These are phyloP conservation scores for Drosophila pachea DNA, from an alignment of 1,140 invertebrate species.

Conservation along the genomic window DNA sequence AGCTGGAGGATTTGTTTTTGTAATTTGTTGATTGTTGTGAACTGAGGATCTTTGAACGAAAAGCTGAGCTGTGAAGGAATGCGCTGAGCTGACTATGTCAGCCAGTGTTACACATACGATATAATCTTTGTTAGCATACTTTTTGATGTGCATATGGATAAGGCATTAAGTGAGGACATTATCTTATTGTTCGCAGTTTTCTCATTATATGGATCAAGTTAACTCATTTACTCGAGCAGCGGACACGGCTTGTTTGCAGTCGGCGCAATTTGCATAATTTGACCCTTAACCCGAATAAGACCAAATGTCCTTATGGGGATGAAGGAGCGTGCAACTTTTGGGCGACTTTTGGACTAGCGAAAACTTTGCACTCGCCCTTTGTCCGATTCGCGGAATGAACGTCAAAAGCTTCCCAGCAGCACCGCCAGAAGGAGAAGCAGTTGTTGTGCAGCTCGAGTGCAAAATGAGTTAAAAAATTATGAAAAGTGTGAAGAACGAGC, in stretches of 20 bases:
- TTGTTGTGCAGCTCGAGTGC: conserved; percentile 60
- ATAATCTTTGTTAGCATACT: neutral
- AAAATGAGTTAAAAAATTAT: conserved; percentile 76
- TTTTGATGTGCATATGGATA: neutral
- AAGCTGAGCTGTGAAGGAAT: neutral
- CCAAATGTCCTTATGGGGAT: conserved; percentile 50
- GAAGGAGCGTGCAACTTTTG: conserved; percentile 53
- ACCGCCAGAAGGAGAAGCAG: conserved; percentile 24
- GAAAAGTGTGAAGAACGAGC: conserved; percentile 38
- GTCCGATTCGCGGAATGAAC: conserved; percentile 39
- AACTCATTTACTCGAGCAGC: neutral
- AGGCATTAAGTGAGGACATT: neutral
- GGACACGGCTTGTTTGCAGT: conserved; percentile 19
- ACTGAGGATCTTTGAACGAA: neutral
- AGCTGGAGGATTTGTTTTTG: too few relatives aligned
- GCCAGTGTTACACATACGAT: neutral
- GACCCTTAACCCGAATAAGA: conserved; percentile 55
- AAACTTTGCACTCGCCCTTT: conserved; percentile 66
- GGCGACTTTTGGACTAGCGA: conserved; percentile 55
- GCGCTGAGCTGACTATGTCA: neutral
- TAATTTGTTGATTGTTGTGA: neutral
- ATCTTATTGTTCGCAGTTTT: neutral
- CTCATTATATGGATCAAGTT: neutral
- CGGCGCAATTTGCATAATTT: conserved; percentile 63
- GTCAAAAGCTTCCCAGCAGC: conserved; percentile 46